Evolutionary conservation across 2,888 invertebrate genomes (phyloP), one percentile per base, ranked within the genome.

Genomic region (Formica aserva): DNA sequence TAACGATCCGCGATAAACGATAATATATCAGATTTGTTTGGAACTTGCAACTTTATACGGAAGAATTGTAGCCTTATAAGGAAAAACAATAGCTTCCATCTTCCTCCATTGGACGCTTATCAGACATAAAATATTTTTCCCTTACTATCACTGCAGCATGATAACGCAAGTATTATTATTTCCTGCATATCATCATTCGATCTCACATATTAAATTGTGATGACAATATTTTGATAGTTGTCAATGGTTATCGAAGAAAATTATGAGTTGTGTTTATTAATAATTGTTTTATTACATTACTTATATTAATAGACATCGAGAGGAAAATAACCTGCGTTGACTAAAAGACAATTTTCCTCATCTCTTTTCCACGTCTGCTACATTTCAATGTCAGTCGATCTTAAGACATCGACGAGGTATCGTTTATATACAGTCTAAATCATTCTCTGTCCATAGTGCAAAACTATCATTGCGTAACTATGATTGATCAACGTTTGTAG

Each of bases 61-160:
- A 15, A 38, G 6, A 77, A 15, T 18, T 26, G 26, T 52, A 55
- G 13, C 38, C 29, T 67, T 67, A 52, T n/a, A 32, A 69, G 32
- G 71, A 48, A 67, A 29, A 71, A 41, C 13, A 41, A 41, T 32
- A 78, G 26, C 45, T 72, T 72, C 41, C 71, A 62, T 32, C 9
- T 69, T 55, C 41, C 57, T 55, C 2, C 41, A 22, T 32, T 67
- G 55, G 9, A 38, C 18, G 60, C 60, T 72, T 57, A 41, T 69
- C 15, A 52, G n/a, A 45, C 45, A 9, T 72, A 69, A 57, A 60
- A 71, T 45, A n/a, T 69, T 82, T 77, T 75, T 6, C 22, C 6
- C 1, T 35, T 80, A 18, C 18, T 45, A 71, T 71, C 60, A 78
- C 45, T 32, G 71, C 71, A 83, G 88, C 93, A 94, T 93, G 92